Conservation (phyloP, 2,797 vertebrate species). For the Chelidonichthys spinosus region DNA sequence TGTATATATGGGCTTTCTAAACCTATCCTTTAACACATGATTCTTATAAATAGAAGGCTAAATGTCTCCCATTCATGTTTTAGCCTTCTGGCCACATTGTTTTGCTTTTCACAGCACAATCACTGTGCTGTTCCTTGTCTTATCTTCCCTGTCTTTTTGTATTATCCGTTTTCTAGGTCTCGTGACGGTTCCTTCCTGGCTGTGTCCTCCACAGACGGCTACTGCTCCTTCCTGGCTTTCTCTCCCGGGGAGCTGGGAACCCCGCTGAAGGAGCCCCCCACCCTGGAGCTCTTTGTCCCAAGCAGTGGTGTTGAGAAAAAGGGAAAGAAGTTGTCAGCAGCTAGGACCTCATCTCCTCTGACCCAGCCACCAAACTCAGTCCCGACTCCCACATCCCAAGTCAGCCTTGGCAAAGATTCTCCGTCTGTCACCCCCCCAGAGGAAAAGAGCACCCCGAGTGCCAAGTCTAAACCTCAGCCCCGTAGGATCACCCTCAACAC, state of each 20-base stretch:
- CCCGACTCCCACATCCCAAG: conserved; percentile 39
- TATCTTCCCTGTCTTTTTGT: not conserved
- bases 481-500: conserved; percentile 94
- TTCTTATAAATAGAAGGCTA: not conserved
- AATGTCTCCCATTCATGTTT: not conserved
- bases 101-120: no score
- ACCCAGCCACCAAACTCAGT: conserved; percentile 67
- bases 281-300: conserved; percentile 82
- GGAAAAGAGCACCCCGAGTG: conserved; percentile 80
- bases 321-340: conserved; percentile 83
- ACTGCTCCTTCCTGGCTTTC: conserved; percentile 97
- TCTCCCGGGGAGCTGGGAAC: conserved; percentile 91
- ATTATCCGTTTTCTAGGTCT: conserved; percentile 85
- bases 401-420: conserved; percentile 37
- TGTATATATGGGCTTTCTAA: not conserved
- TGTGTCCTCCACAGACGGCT: conserved; percentile 97
- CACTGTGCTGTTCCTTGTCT: no score
- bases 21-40: not conserved
- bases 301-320: conserved; percentile 87
- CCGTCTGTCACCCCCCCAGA: conserved; percentile 76
- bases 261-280: conserved; percentile 91
- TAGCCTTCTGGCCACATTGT: not conserved
- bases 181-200: conserved; percentile 93
- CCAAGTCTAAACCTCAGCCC: conserved; percentile 83
- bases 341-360: conserved; percentile 81